Percentiles rank a stretch among this genome's conserved stretches.
These are phyloP conservation scores for Tetraodon nigroviridis DNA, from an alignment of 2,113 vertebrate species.

Conservation along the genomic window DNA sequence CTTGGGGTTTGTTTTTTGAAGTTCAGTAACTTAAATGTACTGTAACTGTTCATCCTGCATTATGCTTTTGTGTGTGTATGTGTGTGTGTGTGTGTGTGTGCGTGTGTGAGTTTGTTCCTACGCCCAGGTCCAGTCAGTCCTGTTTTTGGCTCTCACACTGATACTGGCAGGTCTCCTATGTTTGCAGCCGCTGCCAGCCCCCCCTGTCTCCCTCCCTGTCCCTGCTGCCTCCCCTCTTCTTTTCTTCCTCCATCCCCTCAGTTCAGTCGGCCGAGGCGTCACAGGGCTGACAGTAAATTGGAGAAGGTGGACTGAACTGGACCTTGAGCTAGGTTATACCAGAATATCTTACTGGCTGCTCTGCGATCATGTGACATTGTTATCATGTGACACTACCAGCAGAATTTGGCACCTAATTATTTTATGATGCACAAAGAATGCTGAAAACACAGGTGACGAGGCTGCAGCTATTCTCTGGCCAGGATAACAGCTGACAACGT, in stretches of 20 bases:
- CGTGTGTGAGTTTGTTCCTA: constrained; percentile 2
- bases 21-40: constrained; percentile 47
- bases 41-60: constrained; percentile 40
- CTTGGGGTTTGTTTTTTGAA: constrained; percentile 40
- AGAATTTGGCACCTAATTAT: constrained; percentile 26
- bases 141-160: constrained; percentile 62
- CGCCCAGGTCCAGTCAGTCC: constrained; percentile 56
- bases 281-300: constrained; percentile 19
- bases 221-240: constrained; percentile 5
- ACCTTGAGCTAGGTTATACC: constrained; percentile 18
- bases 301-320: constrained; percentile 18
- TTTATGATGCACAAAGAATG: constrained; percentile 26
- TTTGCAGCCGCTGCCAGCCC: constrained; percentile 49
- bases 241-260: constrained; percentile 38
- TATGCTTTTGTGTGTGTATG: constrained; percentile 23
- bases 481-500: constrained; percentile 23
- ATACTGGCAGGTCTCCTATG: constrained; percentile 62
- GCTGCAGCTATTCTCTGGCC: constrained; percentile 18
- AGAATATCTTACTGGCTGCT: constrained; percentile 25
- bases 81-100: constrained; percentile 10
- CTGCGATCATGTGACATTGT: constrained; percentile 23
- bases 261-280: constrained; percentile 37
- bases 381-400: constrained; percentile 18
- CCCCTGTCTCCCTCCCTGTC: neutral
- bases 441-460: constrained; percentile 33